Percentiles rank a stretch among this genome's conserved stretches.
Evolutionary conservation across 2,113 vertebrate species (phyloP).

Genomic region (Campylomormyrus tamandua): DNA sequence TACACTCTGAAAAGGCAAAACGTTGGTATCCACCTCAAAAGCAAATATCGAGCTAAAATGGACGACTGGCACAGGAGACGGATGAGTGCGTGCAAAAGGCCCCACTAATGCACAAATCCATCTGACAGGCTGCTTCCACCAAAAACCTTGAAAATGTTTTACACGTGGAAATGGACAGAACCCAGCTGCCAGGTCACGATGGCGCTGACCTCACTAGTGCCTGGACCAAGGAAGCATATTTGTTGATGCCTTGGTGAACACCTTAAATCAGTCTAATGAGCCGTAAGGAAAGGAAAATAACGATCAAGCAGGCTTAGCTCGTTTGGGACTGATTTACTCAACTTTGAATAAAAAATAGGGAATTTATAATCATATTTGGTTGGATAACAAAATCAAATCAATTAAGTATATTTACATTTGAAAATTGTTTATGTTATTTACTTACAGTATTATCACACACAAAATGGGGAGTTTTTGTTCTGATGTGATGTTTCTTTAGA

Average conservation of each 20-base stretch:
- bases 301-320: slow-evolving; percentile 3
- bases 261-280: slow-evolving; percentile 22
- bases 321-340: neutral
- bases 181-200: neutral
- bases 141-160: neutral
- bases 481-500: neutral
- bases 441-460: neutral
- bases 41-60: slow-evolving; percentile 10
- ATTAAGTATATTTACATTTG: neutral
- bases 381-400: neutral
- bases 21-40: slow-evolving; percentile 10
- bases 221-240: slow-evolving; percentile 5
- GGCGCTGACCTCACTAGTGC: neutral
- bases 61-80: too few relatives aligned
- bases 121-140: neutral
- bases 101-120: neutral
- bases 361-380: neutral
- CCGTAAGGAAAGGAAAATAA: neutral
- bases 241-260: neutral
- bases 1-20: neutral
- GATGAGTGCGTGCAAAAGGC: neutral
- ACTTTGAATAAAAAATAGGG: neutral
- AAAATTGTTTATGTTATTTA: neutral
- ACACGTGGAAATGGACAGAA: slow-evolving; percentile 13
- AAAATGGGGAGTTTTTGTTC: neutral